Evolutionary conservation across 2,888 invertebrate species (phyloP), one percentile per base, ranked within the genome.

Genomic region (Blomia tropicalis): DNA sequence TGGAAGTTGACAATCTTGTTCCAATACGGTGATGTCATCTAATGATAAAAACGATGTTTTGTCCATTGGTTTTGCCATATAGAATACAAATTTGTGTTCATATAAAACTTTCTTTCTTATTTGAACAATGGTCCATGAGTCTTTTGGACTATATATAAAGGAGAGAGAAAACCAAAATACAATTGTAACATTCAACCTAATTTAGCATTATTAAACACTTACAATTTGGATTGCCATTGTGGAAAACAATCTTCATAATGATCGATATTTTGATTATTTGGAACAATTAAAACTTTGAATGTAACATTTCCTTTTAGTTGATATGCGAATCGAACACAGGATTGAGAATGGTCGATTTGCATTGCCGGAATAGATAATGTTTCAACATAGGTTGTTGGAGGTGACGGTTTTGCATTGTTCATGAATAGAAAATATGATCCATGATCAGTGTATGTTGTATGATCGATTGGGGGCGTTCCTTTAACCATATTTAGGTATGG

Each of bases 21-120:
- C 62, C 29, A 64, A 62, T 1, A 67, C 60, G 1, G 63, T 60
- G 31, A 68, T 36, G 17, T 68, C 68, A 51, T 68, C 68, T 4
- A 68, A 25, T 2, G 67, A 67, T 23, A 68, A 29, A 25, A 17
- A 63, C 5, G 36, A 31, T 17, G 31, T 58, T 14, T 5, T 56
- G 3, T 14, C 29, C 19, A 23, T 25, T 36, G 19, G 36, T 29
- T 58, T 22, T 53, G 7, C 19, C n/a, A 62, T 30, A 17, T 51
- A 60, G 41, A 62, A 43, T 14, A 62, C 19, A 54, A 67, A 64
- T 41, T 67, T 66, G 47, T 67, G 67, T 22, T 30, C 27, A 31
- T 41, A 64, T 5, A 31, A 36, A 3, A 63, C 53, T n/a, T 60
- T 59, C 11, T 66, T 60, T 4, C 63, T 64, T 7, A 63, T 51